These are phyloP conservation scores for Tetranychus piercei DNA, from an alignment of 2,888 invertebrate genomes.

Conservation along the genomic window DNA sequence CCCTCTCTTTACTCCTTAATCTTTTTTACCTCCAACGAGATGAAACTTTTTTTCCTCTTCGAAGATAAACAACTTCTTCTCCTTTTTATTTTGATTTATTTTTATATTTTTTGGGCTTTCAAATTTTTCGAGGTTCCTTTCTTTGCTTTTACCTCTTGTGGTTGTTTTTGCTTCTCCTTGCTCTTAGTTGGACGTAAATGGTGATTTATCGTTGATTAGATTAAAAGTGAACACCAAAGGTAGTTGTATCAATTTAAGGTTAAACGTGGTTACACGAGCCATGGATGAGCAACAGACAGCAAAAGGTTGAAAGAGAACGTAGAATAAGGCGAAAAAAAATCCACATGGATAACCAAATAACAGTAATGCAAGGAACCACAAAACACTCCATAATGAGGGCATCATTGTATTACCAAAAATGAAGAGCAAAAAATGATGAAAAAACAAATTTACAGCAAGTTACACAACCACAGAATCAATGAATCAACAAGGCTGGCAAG, in stretches of 20 bases:
- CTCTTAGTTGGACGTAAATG: background rate
- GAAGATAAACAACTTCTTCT: background rate
- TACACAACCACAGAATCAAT: too few species aligned
- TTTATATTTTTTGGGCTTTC: too few species aligned
- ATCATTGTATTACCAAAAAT: background rate
- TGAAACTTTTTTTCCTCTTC: too few species aligned
- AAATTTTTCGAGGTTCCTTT: background rate
- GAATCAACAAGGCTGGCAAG: too few species aligned
- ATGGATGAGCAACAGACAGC: constrained; percentile 28
- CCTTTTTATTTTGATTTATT: background rate
- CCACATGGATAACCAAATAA: constrained; percentile 32
- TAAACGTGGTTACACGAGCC: background rate
- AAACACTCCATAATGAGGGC: constrained; percentile 29
- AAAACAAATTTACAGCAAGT: too few species aligned
- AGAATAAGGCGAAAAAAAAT: constrained; percentile 31
- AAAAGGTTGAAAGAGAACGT: constrained; percentile 31
- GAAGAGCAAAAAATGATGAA: too few species aligned
- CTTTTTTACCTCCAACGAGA: too few species aligned
- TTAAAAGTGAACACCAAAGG: background rate
- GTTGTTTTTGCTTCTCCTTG: background rate
- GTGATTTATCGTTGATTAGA: background rate
- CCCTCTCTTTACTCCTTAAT: too few species aligned
- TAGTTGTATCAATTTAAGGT: background rate
- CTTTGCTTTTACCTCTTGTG: background rate
- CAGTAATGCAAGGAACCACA: constrained; percentile 32